Percentiles rank a stretch among this genome's conserved stretches.
Conservation (phyloP, 2,113 vertebrate species). For the Engystomops pustulosus region DNA sequence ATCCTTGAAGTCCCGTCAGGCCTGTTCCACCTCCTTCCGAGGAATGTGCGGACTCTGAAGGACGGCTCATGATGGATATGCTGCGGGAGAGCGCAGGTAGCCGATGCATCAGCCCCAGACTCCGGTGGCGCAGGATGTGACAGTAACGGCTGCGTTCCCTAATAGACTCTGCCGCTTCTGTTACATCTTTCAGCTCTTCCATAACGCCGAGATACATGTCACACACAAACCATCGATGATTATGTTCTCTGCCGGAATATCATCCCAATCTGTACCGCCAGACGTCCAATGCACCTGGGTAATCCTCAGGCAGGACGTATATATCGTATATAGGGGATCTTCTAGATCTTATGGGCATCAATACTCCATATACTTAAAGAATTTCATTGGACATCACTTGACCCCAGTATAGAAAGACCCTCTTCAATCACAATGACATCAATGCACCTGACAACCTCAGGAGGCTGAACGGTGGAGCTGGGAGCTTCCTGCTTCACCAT, state of each 20-base stretch:
- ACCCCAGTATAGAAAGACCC: too few species aligned
- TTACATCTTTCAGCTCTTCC: neutral
- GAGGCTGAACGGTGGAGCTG: too few species aligned
- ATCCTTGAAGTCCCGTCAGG: neutral
- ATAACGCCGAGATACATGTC: neutral
- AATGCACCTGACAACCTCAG: too few species aligned
- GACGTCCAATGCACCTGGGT: neutral
- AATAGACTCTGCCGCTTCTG: slow-evolving; percentile 25
- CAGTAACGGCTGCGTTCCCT: neutral
- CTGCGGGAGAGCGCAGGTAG: neutral
- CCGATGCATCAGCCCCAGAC: slow-evolving; percentile 5
- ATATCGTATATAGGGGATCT: too few species aligned
- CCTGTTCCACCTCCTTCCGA: neutral
- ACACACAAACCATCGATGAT: neutral
- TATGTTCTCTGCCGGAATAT: neutral
- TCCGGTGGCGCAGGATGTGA: neutral
- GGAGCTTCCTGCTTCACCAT: too few species aligned
- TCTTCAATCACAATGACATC: too few species aligned
- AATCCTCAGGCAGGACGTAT: too few species aligned
- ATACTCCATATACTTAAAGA: too few species aligned
- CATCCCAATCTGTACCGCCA: neutral
- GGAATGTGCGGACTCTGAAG: neutral
- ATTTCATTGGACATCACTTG: too few species aligned
- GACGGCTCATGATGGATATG: neutral
- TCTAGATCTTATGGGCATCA: too few species aligned